These are phyloP conservation scores for Acanthis flammea DNA, from an alignment of 2,797 vertebrate species.

Conservation along the genomic window DNA sequence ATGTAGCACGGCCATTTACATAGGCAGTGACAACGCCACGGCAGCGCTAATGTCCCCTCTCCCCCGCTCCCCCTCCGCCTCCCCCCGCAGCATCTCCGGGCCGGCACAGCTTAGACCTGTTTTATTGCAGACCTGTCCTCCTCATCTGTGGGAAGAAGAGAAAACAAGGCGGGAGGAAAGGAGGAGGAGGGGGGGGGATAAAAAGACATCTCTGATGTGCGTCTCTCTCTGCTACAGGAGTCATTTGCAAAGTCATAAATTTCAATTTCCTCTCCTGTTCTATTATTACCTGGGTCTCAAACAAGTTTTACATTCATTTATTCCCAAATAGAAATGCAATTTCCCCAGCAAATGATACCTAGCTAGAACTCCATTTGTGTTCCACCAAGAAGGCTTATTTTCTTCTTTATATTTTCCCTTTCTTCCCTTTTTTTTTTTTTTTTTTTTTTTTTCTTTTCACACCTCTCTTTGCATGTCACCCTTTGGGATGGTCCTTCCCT, in stretches of 20 bases:
- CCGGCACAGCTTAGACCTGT: conserved; percentile 77
- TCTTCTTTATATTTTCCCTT: conserved; percentile 35
- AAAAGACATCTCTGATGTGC: conserved; percentile 59
- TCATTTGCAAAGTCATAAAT: conserved; percentile 91
- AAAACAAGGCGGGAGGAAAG: conserved; percentile 27
- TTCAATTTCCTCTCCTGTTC: conserved; percentile 79
- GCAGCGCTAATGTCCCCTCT: conserved; percentile 81
- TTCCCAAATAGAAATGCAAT: conserved; percentile 87
- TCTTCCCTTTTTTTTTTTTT: not conserved
- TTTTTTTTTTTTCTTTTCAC: not conserved
- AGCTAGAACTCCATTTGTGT: conserved; percentile 89
- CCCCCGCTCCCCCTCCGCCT: conserved; percentile 46
- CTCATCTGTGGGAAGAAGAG: conserved; percentile 79
- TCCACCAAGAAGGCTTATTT: conserved; percentile 75
- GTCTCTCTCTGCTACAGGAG: conserved; percentile 51
- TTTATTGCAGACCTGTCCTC: conserved; percentile 86
- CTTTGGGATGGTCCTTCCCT: not conserved
- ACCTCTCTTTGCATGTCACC: conserved; percentile 25
- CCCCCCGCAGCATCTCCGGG: conserved; percentile 10
- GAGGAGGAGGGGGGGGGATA: not conserved
- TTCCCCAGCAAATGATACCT: conserved; percentile 87
- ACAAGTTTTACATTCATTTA: conserved; percentile 75
- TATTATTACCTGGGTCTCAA: conserved; percentile 92
- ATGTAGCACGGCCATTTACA: conserved; percentile 92
- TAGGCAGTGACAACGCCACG: conserved; percentile 84